phyloP scores from a whole-genome alignment of 2,113 vertebrate genomes.

The Grus americana region DNA sequence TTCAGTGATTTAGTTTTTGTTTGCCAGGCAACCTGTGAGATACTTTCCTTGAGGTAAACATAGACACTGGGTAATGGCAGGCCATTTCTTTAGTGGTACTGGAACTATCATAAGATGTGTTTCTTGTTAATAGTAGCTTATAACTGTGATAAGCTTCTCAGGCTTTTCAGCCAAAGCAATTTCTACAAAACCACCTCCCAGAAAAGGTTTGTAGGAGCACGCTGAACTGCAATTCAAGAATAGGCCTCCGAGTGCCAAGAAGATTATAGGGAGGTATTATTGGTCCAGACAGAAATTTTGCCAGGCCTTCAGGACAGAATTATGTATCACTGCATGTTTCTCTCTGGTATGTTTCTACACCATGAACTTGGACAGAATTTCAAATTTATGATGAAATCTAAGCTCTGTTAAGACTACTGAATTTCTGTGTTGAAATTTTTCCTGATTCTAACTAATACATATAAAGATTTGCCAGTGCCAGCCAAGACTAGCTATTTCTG shows the following conservation, averaged over 20 bases:
- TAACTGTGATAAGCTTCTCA: constrained; percentile 21
- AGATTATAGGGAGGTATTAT: constrained; percentile 42
- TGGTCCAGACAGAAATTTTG: constrained; percentile 47
- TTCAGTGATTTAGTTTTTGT: not conserved
- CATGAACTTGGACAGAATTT: constrained; percentile 30
- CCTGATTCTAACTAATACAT: not conserved
- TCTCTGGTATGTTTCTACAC: constrained; percentile 16
- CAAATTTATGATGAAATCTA: constrained; percentile 35
- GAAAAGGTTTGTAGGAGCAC: not conserved
- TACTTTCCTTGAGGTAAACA: not conserved
- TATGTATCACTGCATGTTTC: not conserved
- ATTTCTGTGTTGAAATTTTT: constrained; percentile 8
- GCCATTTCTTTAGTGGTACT: not conserved
- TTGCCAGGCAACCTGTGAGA: not conserved
- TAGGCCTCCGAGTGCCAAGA: not conserved
- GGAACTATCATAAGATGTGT: not conserved
- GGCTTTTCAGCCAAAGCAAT: constrained; percentile 23
- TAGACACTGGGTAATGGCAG: not conserved
- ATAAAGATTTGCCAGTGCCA: not conserved
- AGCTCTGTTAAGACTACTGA: constrained; percentile 31
- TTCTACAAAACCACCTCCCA: not conserved
- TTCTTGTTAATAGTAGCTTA: not conserved
- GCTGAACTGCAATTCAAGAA: not conserved
- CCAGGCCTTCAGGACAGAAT: constrained; percentile 44
- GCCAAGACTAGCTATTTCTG: not conserved